A percentile compares a stretch with the other conserved stretches of the same genome.
These are phyloP conservation scores for Bellardia bayeri DNA, from an alignment of 2,888 invertebrate genomes.

Conservation along the genomic window DNA sequence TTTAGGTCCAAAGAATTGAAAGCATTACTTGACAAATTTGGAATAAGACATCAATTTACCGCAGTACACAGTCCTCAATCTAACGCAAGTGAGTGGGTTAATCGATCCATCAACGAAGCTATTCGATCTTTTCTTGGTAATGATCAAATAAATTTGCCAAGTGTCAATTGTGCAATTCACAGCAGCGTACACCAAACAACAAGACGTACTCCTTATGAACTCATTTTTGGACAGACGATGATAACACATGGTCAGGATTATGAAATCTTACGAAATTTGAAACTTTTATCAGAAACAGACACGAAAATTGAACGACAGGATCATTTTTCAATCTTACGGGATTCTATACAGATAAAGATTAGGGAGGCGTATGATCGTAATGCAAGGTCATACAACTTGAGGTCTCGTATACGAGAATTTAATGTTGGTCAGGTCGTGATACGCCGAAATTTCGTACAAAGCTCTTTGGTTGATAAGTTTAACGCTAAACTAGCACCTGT, in stretches of 20 bases:
- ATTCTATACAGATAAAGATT: not conserved
- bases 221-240: not conserved
- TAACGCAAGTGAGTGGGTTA: not conserved
- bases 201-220: not conserved
- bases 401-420: not conserved
- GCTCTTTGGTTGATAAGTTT: not conserved
- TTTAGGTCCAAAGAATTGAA: constrained; percentile 14
- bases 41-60: not conserved
- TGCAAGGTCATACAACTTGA: not conserved
- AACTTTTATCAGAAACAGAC: not conserved
- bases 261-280: not conserved
- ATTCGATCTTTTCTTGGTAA: not conserved
- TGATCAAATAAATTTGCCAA: not conserved
- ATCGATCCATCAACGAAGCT: not conserved
- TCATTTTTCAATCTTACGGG: not conserved
- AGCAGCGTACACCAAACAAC: not conserved
- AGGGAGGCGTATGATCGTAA: not conserved
- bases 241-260: not conserved
- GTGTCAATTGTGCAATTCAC: not conserved
- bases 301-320: not conserved
- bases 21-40: not conserved
- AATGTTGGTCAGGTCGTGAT: not conserved
- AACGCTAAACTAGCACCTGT: not conserved
- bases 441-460: not conserved
- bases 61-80: not conserved